Evolutionary conservation across 1,140 invertebrate species (phyloP), one percentile per base, ranked within the genome.

Genomic region (Bombus haemorrhoidalis): DNA sequence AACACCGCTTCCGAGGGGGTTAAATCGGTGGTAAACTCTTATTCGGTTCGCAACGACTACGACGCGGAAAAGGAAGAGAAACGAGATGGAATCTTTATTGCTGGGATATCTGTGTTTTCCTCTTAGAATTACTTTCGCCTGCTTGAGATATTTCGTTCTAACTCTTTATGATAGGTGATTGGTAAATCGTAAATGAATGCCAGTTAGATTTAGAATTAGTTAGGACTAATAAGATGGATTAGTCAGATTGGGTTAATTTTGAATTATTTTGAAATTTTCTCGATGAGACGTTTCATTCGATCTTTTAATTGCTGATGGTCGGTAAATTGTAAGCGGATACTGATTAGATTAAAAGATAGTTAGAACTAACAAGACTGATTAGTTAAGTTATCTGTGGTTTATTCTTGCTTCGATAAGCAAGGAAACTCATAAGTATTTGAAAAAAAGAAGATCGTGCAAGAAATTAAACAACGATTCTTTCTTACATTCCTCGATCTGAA

Each of bases 11-110:
- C 37, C 85, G 85, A 89, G 89, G 79, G 83, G 88, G 86, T 87
- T 85, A 89, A 91, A 90, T 90, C 86, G 72, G 81, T 84, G 89
- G 76, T 83, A 88, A 87, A 90, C 81, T 90, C 74, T 71, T 69
- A 47, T 80, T 80, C 75, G 41, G 32, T n/a, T 76, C 74, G 18
- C 53, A 25, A 13, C 25, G 25, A 37, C 47, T 53, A n/a, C 57
- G 18, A 5, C 28, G 25, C 0, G 41, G 34, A 32, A 28, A 39
- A 18, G 22, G 43, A 43, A 59, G 84, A 47, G n/a, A 76, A n/a
- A 32, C n/a, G 10, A 28, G 43, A 37, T 57, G 76, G 41, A 71
- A 53, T 22, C 75, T 39, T 57, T 86, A 41, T 80, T 39, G 34
- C 4, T 12, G 22, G 32, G 43, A n/a, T 53, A 41, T 28, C 15